Evolutionary conservation across 2,113 vertebrate species (phyloP).

Genomic region (Austrofundulus limnaeus): DNA sequence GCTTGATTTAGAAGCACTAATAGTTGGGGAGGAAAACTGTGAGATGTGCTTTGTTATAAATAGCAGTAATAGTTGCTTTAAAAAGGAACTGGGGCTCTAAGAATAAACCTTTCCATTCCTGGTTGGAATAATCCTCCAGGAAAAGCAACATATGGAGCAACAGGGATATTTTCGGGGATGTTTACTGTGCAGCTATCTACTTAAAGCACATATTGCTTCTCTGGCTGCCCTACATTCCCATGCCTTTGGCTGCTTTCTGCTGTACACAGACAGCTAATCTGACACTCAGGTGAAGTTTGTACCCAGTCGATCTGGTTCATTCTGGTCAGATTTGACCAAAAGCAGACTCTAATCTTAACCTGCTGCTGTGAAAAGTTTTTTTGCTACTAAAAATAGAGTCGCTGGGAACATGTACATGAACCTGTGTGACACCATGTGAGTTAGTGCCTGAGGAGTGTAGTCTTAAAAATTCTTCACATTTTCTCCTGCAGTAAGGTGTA

Average conservation of each 20-base stretch:
- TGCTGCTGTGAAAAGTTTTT: slow-evolving; percentile 11
- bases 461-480: background rate
- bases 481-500: background rate
- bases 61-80: slow-evolving; percentile 52
- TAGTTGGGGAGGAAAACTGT: slow-evolving; percentile 58
- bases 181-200: slow-evolving; percentile 60
- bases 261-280: slow-evolving; percentile 56
- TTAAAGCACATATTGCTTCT: slow-evolving; percentile 45
- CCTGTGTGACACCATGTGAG: background rate
- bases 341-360: slow-evolving; percentile 25
- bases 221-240: slow-evolving; percentile 55
- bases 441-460: background rate
- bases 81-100: slow-evolving; percentile 53
- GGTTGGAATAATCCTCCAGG: slow-evolving; percentile 25
- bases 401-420: background rate
- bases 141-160: slow-evolving; percentile 34
- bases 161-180: slow-evolving; percentile 48
- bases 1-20: slow-evolving; percentile 54
- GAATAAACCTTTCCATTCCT: slow-evolving; percentile 61
- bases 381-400: slow-evolving; percentile 9
- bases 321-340: slow-evolving; percentile 31
- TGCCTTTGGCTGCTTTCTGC: slow-evolving; percentile 18
- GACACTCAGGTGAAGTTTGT: slow-evolving; percentile 41
- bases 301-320: slow-evolving; percentile 35
- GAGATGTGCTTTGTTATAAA: slow-evolving; percentile 41